Conservation (phyloP, 2,888 invertebrate species). For the Acanthosepion pharaonis region DNA sequence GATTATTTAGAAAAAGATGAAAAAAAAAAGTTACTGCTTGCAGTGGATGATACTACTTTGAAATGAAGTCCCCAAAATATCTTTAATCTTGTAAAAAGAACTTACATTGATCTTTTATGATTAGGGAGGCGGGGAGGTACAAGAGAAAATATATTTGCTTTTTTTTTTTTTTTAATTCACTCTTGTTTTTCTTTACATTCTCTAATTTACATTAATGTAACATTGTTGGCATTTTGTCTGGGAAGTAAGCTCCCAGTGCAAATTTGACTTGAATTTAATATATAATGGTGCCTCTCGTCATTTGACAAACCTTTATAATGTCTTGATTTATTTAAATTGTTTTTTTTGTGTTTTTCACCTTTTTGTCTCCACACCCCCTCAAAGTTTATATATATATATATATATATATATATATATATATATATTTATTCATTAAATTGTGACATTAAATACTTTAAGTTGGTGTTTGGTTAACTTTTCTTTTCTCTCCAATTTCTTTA, state of each 20-base stretch:
- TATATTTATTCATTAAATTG: no score
- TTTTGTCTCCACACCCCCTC: no score
- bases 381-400: no score
- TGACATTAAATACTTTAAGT: not conserved
- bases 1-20: no score
- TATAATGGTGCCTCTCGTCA: not conserved
- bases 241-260: conserved; percentile 33
- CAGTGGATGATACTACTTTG: no score
- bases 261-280: not conserved
- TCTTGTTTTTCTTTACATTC: not conserved
- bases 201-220: not conserved
- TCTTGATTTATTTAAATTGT: not conserved
- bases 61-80: no score
- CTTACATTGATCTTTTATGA: no score
- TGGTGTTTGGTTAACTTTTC: not conserved
- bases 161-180: not conserved
- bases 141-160: not conserved
- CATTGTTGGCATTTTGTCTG: not conserved
- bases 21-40: no score
- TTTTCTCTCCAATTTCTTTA: not conserved
- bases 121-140: not conserved
- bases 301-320: not conserved
- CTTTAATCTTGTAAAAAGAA: no score
- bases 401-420: no score
- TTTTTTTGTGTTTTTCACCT: not conserved